phyloP scores from a whole-genome alignment of 2,113 vertebrate species.

The Plecturocebus donacophilus region DNA sequence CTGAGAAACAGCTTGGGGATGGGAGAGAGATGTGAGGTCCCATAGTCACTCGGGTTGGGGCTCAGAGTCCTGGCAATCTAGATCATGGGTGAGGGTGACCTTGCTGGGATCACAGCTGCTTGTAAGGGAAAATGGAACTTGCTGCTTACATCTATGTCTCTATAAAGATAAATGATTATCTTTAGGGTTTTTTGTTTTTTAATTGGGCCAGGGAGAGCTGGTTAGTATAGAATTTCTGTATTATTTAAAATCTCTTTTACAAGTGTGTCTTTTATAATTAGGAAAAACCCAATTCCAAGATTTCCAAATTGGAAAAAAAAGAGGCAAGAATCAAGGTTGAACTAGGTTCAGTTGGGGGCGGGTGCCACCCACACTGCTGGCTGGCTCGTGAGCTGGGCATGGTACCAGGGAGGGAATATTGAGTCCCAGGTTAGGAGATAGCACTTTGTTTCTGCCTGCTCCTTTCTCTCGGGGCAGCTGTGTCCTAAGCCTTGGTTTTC shows the following conservation, averaged over 20 bases:
- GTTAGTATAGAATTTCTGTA: not conserved
- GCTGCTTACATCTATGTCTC: not conserved
- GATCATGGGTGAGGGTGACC: not conserved
- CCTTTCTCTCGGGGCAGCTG: not conserved
- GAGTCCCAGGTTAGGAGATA: not conserved
- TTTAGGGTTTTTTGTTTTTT: not conserved
- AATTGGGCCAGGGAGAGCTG: not conserved
- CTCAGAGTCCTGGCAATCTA: too few species aligned
- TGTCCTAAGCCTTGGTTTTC: not conserved
- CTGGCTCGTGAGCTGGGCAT: not conserved
- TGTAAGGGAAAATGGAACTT: not conserved
- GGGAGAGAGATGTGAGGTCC: fast-evolving
- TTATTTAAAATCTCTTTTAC: not conserved
- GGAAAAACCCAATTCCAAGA: not conserved
- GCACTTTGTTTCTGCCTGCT: not conserved
- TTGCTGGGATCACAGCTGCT: not conserved
- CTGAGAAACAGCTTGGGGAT: not conserved
- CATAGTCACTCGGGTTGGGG: not conserved
- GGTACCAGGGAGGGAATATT: fast-evolving
- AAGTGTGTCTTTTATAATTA: not conserved
- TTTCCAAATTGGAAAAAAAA: not conserved
- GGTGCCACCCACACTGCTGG: fast-evolving
- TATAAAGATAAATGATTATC: not conserved
- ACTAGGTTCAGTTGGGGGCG: not conserved
- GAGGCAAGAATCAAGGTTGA: not conserved